Evolutionary conservation across 1,140 invertebrate species (phyloP).

Genomic region (Calosoma granatense): DNA sequence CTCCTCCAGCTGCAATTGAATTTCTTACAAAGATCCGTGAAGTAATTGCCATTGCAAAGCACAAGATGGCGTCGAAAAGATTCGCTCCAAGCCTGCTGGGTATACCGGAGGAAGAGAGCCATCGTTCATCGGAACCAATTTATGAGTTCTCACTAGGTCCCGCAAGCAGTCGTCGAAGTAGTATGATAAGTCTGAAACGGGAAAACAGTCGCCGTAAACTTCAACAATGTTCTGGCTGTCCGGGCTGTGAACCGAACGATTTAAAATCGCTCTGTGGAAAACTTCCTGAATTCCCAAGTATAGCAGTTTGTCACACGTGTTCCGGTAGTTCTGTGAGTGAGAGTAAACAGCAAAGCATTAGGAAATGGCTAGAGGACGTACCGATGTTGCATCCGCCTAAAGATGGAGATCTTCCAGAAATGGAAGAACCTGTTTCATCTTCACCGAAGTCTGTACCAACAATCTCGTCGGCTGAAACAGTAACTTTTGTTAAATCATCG

Average conservation of each 20-base stretch:
- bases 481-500: too few species aligned
- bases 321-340: constrained; percentile 43
- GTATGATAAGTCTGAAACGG: constrained; percentile 43
- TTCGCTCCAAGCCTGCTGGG: constrained; percentile 67
- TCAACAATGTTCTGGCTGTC: constrained; percentile 49
- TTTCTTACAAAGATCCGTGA: constrained; percentile 78
- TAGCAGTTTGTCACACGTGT: constrained; percentile 40
- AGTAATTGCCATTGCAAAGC: constrained; percentile 77
- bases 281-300: constrained; percentile 35
- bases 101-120: constrained; percentile 69
- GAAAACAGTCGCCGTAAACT: constrained; percentile 43
- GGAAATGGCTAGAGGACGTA: constrained; percentile 70
- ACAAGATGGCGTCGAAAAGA: constrained; percentile 70
- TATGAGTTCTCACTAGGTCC: constrained; percentile 27
- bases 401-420: too few species aligned
- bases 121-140: constrained; percentile 35
- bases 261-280: constrained; percentile 28
- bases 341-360: constrained; percentile 55
- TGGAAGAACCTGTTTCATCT: constrained; percentile 27
- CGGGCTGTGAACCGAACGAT: constrained; percentile 45
- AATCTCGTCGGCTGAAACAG: constrained; percentile 13
- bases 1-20: constrained; percentile 75
- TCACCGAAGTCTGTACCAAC: constrained; percentile 18
- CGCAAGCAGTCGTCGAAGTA: constrained; percentile 40
- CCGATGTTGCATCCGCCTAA: constrained; percentile 36